Evolutionary conservation across 2,888 invertebrate genomes (phyloP), one percentile per base, ranked within the genome.

Genomic region (Leptinotarsa haldemani): DNA sequence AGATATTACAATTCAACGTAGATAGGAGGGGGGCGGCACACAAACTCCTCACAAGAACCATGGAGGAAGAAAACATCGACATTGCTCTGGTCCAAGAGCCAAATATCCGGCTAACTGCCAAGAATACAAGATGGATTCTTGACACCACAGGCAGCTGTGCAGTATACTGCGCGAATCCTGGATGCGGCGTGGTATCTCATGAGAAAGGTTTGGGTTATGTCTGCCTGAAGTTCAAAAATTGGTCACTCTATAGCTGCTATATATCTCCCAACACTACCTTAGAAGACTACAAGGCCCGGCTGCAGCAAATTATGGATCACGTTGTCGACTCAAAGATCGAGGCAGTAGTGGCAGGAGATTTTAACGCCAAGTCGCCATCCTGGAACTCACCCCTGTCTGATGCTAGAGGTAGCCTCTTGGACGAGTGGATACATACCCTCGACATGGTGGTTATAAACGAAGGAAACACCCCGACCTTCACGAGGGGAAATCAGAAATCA

Each of bases 391-490:
- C 22, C 18, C 7, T 16, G 56, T 12, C 20, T 12, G 22, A 56
- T 22, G 9, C 20, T 3, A 22, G 20, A n/a, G 18, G 56, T 1
- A n/a, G 20, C 0, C 2, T 20, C 5, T 0, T 50, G n/a, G 7
- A 50, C 5, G 50, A 50, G 50, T 50, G 50, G 50, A 16, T 50
- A n/a, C n/a, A 50, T 4, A 16, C 50, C 16, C n/a, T 20, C 1
- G 4, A 48, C 12, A 9, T 70, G 30, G 64, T 63, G n/a, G 5
- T 63, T 5, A 13, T 25, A 3, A 70, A 70, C 40, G 20, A 16
- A 13, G 64, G 64, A 4, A 22, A 20, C 7, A 70, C 52, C 18
- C 65, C 64, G 12, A 70, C 65, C 15, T 70, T 70, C 40, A 30
- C 47, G 1, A 71, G 71, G 40, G 58, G 65, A 30, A 30, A 5